Evolutionary conservation across 2,888 invertebrate species (phyloP).

Genomic region (Rotaria magnacalcarata): DNA sequence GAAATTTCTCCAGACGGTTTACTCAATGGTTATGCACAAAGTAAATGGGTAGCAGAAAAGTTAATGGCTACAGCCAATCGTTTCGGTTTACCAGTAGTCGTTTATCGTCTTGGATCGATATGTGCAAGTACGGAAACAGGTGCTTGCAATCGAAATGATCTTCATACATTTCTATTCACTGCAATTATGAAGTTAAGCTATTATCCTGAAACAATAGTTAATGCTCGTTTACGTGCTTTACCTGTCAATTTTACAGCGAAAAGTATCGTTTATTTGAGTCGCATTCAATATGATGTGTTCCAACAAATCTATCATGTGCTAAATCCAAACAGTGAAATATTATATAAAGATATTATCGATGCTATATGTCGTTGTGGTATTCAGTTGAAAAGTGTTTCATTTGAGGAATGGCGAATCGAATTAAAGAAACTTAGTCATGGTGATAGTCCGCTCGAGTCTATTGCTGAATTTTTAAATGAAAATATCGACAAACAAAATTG

Average conservation of each 20-base stretch:
- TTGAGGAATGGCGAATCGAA: neutral
- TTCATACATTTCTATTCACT: neutral
- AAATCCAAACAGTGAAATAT: neutral
- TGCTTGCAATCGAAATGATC: neutral
- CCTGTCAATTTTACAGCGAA: neutral
- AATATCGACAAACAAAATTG: neutral
- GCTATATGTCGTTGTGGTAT: neutral
- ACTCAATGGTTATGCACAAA: constrained; percentile 58
- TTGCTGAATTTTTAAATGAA: neutral
- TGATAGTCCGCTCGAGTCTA: neutral
- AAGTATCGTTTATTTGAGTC: neutral
- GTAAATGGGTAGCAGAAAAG: constrained; percentile 61
- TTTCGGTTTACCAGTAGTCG: constrained; percentile 58
- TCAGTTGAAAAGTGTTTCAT: neutral
- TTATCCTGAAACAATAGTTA: neutral
- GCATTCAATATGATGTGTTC: neutral
- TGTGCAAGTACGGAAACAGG: neutral
- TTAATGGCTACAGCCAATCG: constrained; percentile 54
- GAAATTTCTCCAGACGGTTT: neutral
- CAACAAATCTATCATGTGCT: neutral
- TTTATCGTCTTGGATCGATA: constrained; percentile 56
- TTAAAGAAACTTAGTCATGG: neutral
- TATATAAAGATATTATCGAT: neutral
- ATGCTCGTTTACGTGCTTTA: neutral
- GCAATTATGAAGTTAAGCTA: neutral